phyloP scores from a whole-genome alignment of 2,113 vertebrate genomes.

The Callaeas wilsoni region DNA sequence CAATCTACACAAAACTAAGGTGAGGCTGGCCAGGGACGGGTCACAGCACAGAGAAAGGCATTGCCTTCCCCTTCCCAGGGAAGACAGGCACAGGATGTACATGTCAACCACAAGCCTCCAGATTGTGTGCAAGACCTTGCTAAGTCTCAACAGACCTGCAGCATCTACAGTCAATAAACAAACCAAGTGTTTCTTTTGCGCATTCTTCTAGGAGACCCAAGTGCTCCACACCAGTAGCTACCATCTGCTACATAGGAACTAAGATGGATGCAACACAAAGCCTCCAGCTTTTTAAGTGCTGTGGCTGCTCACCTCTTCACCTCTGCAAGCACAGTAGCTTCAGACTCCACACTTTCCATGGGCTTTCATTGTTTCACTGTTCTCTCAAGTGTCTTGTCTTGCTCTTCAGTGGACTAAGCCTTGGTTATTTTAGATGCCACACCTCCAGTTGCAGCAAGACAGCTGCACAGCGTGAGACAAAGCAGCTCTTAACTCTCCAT shows the following conservation, averaged over 20 bases:
- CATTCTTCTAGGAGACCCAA: neutral
- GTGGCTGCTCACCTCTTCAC: neutral
- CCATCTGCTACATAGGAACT: neutral
- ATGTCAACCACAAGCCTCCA: neutral
- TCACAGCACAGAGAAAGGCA: neutral
- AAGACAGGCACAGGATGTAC: neutral
- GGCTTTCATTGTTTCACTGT: neutral
- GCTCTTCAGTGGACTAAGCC: neutral
- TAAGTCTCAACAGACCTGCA: neutral
- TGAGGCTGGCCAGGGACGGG: neutral
- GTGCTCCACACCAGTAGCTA: neutral
- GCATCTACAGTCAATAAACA: neutral
- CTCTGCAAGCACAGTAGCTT: neutral
- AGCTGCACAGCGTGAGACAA: neutral
- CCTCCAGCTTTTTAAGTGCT: neutral
- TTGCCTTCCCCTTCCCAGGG: neutral
- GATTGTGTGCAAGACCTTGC: neutral
- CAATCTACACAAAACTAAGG: neutral
- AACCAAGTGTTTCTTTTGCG: neutral
- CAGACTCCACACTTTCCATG: neutral
- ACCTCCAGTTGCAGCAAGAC: rapidly evolving
- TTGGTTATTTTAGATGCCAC: neutral
- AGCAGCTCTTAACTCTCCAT: neutral
- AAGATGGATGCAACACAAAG: neutral
- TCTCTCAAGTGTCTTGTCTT: neutral